phyloP scores from a whole-genome alignment of 1,140 invertebrate genomes.

The Drosophila rhopaloa region DNA sequence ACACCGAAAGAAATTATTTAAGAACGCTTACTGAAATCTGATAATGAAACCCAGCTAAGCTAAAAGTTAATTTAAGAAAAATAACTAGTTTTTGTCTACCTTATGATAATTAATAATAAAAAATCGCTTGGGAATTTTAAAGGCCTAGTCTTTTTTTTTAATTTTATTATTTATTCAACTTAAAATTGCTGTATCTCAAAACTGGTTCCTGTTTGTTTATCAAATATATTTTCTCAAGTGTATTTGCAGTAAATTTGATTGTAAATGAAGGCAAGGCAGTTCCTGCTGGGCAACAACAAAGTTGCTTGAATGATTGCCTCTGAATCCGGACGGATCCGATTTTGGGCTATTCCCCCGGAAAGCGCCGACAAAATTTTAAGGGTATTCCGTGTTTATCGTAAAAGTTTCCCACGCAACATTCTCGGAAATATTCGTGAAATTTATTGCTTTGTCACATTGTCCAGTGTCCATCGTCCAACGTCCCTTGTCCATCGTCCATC shows the following conservation, averaged over 20 bases:
- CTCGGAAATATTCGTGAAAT: slow-evolving; percentile 32
- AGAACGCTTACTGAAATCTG: too few species aligned
- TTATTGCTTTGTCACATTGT: slow-evolving; percentile 42
- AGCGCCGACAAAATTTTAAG: slow-evolving; percentile 12
- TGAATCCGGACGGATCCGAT: slow-evolving; percentile 31
- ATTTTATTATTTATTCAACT: too few species aligned
- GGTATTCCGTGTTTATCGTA: slow-evolving; percentile 34
- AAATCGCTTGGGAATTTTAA: too few species aligned
- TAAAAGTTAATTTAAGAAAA: too few species aligned
- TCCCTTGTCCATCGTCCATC: too few species aligned
- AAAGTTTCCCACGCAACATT: slow-evolving; percentile 52
- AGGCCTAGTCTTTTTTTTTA: too few species aligned
- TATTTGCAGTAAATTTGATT: slow-evolving; percentile 66
- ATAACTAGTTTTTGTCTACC: too few species aligned
- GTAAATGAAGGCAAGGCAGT: slow-evolving; percentile 37
- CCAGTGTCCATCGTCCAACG: background rate
- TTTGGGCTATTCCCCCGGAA: slow-evolving; percentile 22
- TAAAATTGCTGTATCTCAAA: too few species aligned
- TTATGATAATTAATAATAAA: too few species aligned
- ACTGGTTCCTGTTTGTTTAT: too few species aligned
- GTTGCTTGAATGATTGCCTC: slow-evolving; percentile 38
- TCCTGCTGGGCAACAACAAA: slow-evolving; percentile 37
- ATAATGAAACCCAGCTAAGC: too few species aligned
- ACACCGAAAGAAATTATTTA: slow-evolving; percentile 14
- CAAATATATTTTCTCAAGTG: slow-evolving; percentile 15